Evolutionary conservation across 2,888 invertebrate genomes (phyloP), one percentile per base, ranked within the genome.

Genomic region (Graphium colonna): DNA sequence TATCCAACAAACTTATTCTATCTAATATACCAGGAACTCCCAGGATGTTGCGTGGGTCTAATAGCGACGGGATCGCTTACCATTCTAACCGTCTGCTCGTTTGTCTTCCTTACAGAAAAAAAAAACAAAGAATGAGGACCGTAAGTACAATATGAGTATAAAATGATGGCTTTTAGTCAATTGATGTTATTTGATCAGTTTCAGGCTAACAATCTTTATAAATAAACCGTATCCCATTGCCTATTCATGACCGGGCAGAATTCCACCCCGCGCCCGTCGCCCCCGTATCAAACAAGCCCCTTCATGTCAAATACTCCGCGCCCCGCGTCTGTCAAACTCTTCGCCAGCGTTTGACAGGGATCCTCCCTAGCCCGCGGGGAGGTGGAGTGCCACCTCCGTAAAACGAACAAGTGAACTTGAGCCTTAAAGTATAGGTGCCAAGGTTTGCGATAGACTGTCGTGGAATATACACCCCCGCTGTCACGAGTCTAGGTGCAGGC

Each of bases 241-340:
- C 86, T 89, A 89, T 89, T 89, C 89, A 89, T 89, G 88, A 89
- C 87, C 83, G 84, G 83, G 87, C 87, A 85, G 77, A 88, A 85
- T 88, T 86, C 78, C 79, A 80, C 79, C 63, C 77, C 77, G 76
- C 76, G 73, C 71, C 73, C 72, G 62, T 77, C 78, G 73, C 82
- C 84, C 85, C 86, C 83, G 87, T 85, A 87, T 88, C 87, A 88
- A 88, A 87, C 87, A 85, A 86, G 88, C 87, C 89, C 89, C 89
- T 88, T 88, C 88, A 88, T 85, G 89, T 89, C 89, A 88, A 89
- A 89, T 84, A 85, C 89, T 87, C 87, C 83, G 82, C 86, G 81
- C 88, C 87, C 88, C 86, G 86, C 87, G 88, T 85, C 89, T 88
- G 88, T 89, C 89, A 89, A 89, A 89, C 88, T 88, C 87, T 89